Base-by-base conservation (phyloP, 2,888 invertebrate species). In the Tipula vernalis region DNA sequence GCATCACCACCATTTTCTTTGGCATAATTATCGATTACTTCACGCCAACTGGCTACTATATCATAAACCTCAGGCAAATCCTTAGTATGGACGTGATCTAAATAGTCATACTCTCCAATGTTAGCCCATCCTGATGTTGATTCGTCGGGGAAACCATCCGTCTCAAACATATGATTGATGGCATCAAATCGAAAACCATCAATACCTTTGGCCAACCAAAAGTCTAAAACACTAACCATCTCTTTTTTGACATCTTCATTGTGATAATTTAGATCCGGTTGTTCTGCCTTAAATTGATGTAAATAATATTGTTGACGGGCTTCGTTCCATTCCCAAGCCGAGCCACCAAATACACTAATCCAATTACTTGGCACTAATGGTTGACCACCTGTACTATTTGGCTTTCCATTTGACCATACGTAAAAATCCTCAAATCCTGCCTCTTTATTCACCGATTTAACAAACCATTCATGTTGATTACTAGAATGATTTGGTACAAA, bases 111-210 rank as follows among this genome's bases (percentile, higher is more conserved):
- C 71, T 92, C 91, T 0, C 93, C 91, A 0, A 93, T 92, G 88
- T 93, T 92, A 15, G 90, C 89, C 39, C 36, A 85, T 0, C 90
- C 90, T 2, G 89, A 88, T 2, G 92, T 92, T 2, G 94, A 94
- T 89, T 95, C 95, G 90, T 95, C 93, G 0, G 91, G 91, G 57
- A 93, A 91, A 86, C 90, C 88, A 13, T 93, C 92, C 41, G 91
- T 92, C 91, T 96, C 95, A 88, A 93, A 95, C 57, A 95, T 90
- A 91, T 94, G 94, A 88, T 92, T 91, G 8, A 96, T 93, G 0
- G 96, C 96, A 89, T 96, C 96, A 57, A 98, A 93, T 89, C 98
- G 94, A 89, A 98, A 97, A 0, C 98, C 98, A 89, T 96, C 96
- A 0, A 98, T 94, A 0, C 97, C 98, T 89, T 94, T 94, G 86